These are phyloP conservation scores for Chironomus tentans DNA, from an alignment of 2,888 invertebrate species.

Conservation along the genomic window DNA sequence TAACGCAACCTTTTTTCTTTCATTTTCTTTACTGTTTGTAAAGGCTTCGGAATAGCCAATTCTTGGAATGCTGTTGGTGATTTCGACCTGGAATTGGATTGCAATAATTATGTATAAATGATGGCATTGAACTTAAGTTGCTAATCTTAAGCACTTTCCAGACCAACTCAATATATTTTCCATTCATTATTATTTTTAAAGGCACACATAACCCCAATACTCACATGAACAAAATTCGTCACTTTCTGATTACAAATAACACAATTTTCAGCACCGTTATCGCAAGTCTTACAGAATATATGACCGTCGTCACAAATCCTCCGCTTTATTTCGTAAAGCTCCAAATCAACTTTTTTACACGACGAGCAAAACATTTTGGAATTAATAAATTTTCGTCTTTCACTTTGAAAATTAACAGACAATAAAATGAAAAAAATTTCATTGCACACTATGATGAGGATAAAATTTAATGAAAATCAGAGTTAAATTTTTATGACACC, in stretches of 20 bases:
- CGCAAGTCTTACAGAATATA: neutral
- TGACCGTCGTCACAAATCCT: conserved; percentile 8
- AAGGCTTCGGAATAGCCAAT: neutral
- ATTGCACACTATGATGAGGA: no score
- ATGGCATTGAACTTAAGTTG: no score
- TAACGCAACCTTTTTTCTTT: no score
- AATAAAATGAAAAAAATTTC: no score
- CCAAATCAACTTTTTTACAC: neutral
- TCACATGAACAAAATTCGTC: neutral
- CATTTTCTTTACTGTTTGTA: no score
- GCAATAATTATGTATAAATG: no score
- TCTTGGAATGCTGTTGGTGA: neutral
- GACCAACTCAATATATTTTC: no score
- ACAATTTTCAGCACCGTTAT: neutral
- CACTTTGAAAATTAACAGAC: no score
- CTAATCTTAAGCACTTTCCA: no score
- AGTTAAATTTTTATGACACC: no score
- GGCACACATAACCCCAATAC: neutral
- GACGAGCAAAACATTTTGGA: conserved; percentile 7
- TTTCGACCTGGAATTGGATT: neutral
- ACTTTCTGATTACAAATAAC: neutral
- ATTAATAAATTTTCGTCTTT: neutral
- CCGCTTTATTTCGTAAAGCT: neutral
- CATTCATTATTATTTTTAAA: no score
- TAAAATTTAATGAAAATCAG: no score